Evolutionary conservation across 92 coral and sea anemone genomes (phyloP).

Genomic region (Umimayanthus chanpuru): DNA sequence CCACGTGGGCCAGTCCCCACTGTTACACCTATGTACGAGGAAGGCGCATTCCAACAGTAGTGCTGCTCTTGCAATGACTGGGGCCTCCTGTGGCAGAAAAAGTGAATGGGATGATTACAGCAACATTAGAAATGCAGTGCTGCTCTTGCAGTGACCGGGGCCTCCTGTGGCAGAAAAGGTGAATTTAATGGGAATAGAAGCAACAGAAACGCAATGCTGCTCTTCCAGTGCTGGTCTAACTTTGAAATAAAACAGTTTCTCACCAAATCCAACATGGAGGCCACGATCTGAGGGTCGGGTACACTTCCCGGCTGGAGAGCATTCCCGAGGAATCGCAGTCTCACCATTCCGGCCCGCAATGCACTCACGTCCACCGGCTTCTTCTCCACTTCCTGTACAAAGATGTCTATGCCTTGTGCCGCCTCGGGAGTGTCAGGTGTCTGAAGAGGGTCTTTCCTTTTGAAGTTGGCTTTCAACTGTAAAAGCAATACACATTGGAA

Average conservation of each 20-base stretch:
- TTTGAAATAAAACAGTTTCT: constrained; percentile 13
- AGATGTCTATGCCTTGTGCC: constrained; percentile 70
- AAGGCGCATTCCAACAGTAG: constrained; percentile 88
- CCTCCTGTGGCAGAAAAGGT: constrained; percentile 65
- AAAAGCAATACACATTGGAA: background rate
- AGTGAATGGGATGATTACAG: background rate
- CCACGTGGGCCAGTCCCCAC: constrained; percentile 98
- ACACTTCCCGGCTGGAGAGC: constrained; percentile 94
- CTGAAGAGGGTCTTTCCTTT: constrained; percentile 27
- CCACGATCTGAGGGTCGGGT: constrained; percentile 94
- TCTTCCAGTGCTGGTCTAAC: no score
- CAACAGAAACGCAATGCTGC: background rate
- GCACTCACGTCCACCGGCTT: constrained; percentile 87
- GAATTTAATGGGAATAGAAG: background rate
- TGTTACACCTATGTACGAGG: constrained; percentile 92
- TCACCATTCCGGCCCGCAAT: constrained; percentile 86
- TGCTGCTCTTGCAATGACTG: constrained; percentile 91
- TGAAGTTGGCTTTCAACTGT: constrained; percentile 43
- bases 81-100: constrained; percentile 80
- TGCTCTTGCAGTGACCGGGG: constrained; percentile 92
- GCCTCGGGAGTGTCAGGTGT: constrained; percentile 42
- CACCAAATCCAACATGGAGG: constrained; percentile 99
- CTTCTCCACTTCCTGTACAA: constrained; percentile 80
- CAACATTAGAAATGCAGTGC: constrained; percentile 43
- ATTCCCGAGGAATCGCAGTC: constrained; percentile 80